Evolutionary conservation across 2,113 vertebrate genomes (phyloP).

Genomic region (Anhinga rufa): DNA sequence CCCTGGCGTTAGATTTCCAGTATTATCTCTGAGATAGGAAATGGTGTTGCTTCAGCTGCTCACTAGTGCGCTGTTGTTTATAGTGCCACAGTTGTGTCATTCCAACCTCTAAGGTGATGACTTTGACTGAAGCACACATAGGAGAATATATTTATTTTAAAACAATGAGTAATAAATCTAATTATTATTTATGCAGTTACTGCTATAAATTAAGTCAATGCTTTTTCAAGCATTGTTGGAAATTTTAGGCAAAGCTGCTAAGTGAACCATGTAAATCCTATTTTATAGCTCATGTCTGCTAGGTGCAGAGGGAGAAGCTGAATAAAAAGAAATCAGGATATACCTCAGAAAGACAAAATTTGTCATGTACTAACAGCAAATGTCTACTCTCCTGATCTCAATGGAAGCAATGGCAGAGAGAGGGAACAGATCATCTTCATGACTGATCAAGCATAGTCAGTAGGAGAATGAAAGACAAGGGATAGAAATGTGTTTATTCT

Average conservation of each 20-base stretch:
- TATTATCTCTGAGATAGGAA: not conserved
- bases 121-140: not conserved
- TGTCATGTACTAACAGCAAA: not conserved
- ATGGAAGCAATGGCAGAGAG: not conserved
- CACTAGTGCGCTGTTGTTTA: not conserved
- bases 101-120: not conserved
- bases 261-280: not conserved
- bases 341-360: not conserved
- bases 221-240: not conserved
- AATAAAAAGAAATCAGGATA: not conserved
- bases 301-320: not conserved
- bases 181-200: not conserved
- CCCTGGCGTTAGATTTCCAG: not conserved
- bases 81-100: not conserved
- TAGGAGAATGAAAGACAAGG: not conserved
- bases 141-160: not conserved
- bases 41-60: not conserved
- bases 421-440: not conserved
- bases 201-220: not conserved
- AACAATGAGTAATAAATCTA: not conserved
- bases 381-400: not conserved
- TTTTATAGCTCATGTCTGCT: not conserved
- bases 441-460: not conserved
- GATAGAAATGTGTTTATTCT: not conserved
- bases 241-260: not conserved